Percentiles rank a stretch among this genome's conserved stretches.
Conservation (phyloP, 2,888 invertebrate species). For the Spilosoma lubricipeda region DNA sequence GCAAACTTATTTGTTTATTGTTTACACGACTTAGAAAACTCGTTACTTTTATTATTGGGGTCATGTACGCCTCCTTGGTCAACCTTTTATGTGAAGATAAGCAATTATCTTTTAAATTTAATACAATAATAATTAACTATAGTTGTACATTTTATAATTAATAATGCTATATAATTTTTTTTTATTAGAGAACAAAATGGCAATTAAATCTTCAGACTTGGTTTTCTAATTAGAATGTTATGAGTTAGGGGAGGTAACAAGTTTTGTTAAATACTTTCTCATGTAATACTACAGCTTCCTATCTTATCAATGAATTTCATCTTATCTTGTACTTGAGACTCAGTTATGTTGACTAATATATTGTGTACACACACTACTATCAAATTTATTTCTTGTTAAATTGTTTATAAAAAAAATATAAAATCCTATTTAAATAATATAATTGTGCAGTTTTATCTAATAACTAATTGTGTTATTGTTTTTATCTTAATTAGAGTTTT, state of each 20-base stretch:
- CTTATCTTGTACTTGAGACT: background rate
- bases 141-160: background rate
- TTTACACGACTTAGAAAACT: constrained; percentile 47
- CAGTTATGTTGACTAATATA: background rate
- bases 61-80: constrained; percentile 52
- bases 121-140: constrained; percentile 15
- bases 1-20: constrained; percentile 51
- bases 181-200: background rate
- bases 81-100: background rate
- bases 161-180: background rate
- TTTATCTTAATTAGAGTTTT: background rate
- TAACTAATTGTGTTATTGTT: background rate
- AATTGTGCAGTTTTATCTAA: background rate
- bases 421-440: background rate
- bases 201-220: background rate
- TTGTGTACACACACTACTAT: background rate
- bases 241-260: background rate
- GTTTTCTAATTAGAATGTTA: background rate
- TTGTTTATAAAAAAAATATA: background rate
- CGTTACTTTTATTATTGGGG: constrained; percentile 47
- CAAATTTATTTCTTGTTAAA: background rate
- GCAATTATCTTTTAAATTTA: constrained; percentile 28
- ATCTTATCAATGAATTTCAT: background rate
- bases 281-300: background rate
- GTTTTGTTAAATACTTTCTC: background rate